Percentiles rank a stretch among this genome's conserved stretches.
Conservation (phyloP, 2,797 vertebrate genomes). For the Strix occidentalis region DNA sequence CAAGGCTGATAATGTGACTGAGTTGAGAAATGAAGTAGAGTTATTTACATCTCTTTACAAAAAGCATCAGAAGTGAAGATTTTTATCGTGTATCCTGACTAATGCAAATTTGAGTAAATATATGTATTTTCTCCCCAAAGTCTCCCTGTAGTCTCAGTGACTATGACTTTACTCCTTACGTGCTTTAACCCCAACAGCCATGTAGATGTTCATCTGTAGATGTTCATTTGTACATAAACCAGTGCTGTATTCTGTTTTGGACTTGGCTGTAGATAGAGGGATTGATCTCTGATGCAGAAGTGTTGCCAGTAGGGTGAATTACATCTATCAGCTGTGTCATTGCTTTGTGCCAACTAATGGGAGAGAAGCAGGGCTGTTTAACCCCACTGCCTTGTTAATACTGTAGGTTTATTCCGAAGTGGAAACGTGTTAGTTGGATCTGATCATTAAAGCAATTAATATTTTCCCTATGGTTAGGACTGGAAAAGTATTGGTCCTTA, state of each 20-base stretch:
- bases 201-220: neutral
- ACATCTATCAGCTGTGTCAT: neutral
- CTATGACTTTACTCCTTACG: neutral
- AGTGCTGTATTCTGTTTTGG: neutral
- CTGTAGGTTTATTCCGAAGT: neutral
- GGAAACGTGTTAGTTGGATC: neutral
- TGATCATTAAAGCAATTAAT: neutral
- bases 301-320: neutral
- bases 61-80: neutral
- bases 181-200: neutral
- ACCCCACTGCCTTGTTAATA: neutral
- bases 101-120: neutral
- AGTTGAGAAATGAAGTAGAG: neutral
- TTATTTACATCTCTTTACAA: neutral
- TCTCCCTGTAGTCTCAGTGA: neutral
- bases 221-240: neutral
- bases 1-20: neutral
- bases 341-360: neutral
- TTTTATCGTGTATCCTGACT: neutral
- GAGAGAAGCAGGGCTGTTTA: neutral
- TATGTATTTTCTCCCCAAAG: neutral
- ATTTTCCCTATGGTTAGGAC: neutral
- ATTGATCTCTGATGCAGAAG: neutral
- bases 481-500: neutral
- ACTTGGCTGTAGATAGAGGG: neutral